These are phyloP conservation scores for Acipenser oxyrinchus DNA, from an alignment of 2,797 vertebrate genomes.

Conservation along the genomic window DNA sequence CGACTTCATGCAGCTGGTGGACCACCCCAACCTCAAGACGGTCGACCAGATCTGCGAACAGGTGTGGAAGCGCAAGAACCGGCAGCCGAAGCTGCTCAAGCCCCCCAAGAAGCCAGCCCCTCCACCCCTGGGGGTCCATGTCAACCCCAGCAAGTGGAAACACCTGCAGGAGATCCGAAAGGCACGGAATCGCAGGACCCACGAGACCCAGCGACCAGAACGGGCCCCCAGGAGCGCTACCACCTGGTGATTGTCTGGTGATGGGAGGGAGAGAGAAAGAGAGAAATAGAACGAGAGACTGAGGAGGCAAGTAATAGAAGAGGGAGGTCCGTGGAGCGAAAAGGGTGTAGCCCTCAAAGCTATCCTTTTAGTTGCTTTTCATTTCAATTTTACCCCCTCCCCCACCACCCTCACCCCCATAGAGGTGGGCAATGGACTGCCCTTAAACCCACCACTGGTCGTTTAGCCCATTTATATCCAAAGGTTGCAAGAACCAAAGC, in stretches of 20 bases:
- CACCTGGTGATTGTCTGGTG: constrained; percentile 51
- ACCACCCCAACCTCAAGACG: constrained; percentile 75
- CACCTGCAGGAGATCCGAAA: constrained; percentile 69
- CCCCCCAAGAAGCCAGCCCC: constrained; percentile 27
- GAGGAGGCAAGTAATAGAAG: constrained; percentile 33
- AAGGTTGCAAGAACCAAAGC: too few species aligned
- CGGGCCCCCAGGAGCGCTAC: constrained; percentile 74
- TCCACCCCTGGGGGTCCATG: constrained; percentile 35
- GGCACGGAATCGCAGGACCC: constrained; percentile 78
- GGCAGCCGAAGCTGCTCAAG: constrained; percentile 37
- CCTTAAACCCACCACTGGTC: too few species aligned
- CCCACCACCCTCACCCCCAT: not conserved
- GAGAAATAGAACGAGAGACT: constrained; percentile 29
- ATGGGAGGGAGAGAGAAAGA: constrained; percentile 9
- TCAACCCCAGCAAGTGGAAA: constrained; percentile 62
- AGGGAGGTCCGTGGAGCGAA: constrained; percentile 34
- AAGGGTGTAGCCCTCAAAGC: not conserved
- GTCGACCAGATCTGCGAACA: constrained; percentile 78
- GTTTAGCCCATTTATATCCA: too few species aligned
- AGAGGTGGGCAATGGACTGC: not conserved
- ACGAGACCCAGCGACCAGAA: constrained; percentile 65
- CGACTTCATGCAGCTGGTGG: constrained; percentile 91
- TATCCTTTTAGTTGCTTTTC: too few species aligned
- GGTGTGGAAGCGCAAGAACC: constrained; percentile 68
- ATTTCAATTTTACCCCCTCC: constrained; percentile 25